phyloP scores from a whole-genome alignment of 2,797 vertebrate genomes.

The Diplodus puntazzo region DNA sequence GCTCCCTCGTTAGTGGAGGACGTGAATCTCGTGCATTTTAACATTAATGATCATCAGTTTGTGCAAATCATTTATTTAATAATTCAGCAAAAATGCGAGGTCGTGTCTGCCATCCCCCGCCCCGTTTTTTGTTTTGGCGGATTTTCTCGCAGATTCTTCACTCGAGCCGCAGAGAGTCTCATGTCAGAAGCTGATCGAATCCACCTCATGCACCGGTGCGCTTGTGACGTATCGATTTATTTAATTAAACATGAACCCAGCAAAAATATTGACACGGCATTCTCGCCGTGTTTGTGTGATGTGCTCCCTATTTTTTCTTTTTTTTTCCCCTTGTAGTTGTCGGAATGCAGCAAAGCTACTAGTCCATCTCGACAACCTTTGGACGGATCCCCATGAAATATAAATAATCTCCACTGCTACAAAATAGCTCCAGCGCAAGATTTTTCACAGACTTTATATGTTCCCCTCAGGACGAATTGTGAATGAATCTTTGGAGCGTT shows the following conservation, averaged over 20 bases:
- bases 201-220: background rate
- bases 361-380: background rate
- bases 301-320: background rate
- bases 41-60: slow-evolving; percentile 20
- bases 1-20: slow-evolving; percentile 30
- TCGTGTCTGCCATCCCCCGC: background rate
- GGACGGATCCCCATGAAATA: background rate
- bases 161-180: background rate
- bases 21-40: slow-evolving; percentile 23
- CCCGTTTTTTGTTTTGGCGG: background rate
- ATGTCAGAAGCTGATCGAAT: background rate
- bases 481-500: background rate
- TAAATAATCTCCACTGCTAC: background rate
- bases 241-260: slow-evolving; percentile 1
- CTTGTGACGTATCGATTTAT: background rate
- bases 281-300: background rate
- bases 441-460: background rate
- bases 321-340: background rate
- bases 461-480: background rate
- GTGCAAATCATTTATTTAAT: slow-evolving; percentile 42
- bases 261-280: background rate
- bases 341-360: background rate
- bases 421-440: background rate
- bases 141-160: background rate
- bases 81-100: slow-evolving; percentile 41